These are phyloP conservation scores for Larimichthys crocea DNA, from an alignment of 2,113 vertebrate genomes.

Conservation along the genomic window DNA sequence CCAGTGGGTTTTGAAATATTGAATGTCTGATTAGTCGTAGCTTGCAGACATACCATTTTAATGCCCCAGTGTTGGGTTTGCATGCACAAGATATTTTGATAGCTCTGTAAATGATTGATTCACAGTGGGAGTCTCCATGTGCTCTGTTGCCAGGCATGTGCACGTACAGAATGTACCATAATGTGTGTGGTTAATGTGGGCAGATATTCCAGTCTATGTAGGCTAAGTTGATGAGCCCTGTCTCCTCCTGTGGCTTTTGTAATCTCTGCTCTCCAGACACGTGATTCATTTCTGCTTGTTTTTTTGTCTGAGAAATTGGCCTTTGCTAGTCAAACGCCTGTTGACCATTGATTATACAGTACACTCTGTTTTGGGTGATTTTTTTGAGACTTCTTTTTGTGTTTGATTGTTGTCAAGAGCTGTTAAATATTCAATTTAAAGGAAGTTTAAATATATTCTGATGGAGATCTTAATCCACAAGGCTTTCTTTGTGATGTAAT, in stretches of 20 bases:
- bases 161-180: conserved; percentile 70
- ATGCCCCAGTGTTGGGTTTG: conserved; percentile 34
- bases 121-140: conserved; percentile 37
- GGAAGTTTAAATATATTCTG: neutral
- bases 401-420: neutral
- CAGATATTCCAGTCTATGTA: conserved; percentile 73
- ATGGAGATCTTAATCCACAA: conserved; percentile 13
- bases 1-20: conserved; percentile 20
- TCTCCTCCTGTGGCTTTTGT: conserved; percentile 66
- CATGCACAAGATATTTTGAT: conserved; percentile 48
- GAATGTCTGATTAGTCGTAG: conserved; percentile 31
- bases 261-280: conserved; percentile 63
- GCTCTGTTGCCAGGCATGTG: conserved; percentile 62
- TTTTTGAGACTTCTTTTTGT: neutral
- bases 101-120: conserved; percentile 60
- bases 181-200: conserved; percentile 71
- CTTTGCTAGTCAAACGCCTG: conserved; percentile 18
- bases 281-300: conserved; percentile 34
- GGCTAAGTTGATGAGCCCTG: conserved; percentile 67
- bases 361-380: neutral
- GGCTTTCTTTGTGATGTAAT: conserved; percentile 17
- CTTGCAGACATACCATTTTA: conserved; percentile 24
- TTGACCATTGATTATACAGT: neutral
- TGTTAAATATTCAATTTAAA: neutral
- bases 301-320: conserved; percentile 25